Base-by-base conservation (phyloP, 1,140 invertebrate genomes). In the Centruroides sculpturatus region DNA sequence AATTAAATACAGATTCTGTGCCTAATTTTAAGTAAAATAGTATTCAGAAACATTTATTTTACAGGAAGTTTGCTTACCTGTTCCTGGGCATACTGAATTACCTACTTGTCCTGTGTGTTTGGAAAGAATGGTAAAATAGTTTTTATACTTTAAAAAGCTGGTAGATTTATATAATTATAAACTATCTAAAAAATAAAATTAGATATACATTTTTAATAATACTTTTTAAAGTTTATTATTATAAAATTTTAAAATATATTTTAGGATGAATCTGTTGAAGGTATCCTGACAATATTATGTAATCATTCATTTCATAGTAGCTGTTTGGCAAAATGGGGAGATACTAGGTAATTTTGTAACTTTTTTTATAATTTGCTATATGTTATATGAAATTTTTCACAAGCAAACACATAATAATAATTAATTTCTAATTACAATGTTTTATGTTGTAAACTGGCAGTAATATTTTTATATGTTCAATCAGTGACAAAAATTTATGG, bases 21-120 rank as follows among this genome's bases (percentile, higher is more conserved):
- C 2, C 23, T 23, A 23, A 23, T 23, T 23, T 23, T 23, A 23
- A 23, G 23, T 23, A 23, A 23, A 23, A 23, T 23, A 23, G 23
- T 23, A 23, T 23, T 23, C 23, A 23, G 23, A 23, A 23, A 23
- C 23, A 23, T 23, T 23, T 23, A 41, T 23, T 53, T 9, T 55
- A 13, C 55, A 62, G 62, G 81, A 82, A 54, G 79, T 81, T n/a
- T 74, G 80, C 35, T 63, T 76, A 23, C 83, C 87, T 1, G 51
- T 73, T 47, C 64, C 80, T 69, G 67, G 85, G 2, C 85, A 93
- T 67, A 94, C 92, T 1, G 97, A 99, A 76, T 76, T 98, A 58
- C 95, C 95, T n/a, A 95, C 88, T 4, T 99, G 97, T 77, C 89
- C 95, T 7, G 92, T 98, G 13, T 98, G 94, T 73, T 73, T 94